Evolutionary conservation across 2,888 invertebrate genomes (phyloP).

Genomic region (Lasius platythorax): DNA sequence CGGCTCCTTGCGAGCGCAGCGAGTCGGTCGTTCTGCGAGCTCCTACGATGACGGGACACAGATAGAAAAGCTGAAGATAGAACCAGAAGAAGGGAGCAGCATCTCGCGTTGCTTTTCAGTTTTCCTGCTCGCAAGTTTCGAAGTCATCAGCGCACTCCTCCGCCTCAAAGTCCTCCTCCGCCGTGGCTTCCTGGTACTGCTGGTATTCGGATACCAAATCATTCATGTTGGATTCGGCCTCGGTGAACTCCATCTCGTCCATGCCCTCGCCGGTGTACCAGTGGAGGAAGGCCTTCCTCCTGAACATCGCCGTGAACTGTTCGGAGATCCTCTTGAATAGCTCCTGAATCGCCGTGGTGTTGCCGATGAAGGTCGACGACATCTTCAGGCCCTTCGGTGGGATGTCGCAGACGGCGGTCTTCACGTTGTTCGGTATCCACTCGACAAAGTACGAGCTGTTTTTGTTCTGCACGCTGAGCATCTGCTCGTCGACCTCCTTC

Average conservation of each 20-base stretch:
- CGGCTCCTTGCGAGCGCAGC: conserved; percentile 15
- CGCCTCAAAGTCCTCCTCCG: conserved; percentile 95
- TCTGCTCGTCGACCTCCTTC: conserved; percentile 93
- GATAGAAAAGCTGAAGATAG: conserved; percentile 30
- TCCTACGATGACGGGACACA: conserved; percentile 21
- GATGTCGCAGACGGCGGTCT: conserved; percentile 93
- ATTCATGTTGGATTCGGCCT: conserved; percentile 99
- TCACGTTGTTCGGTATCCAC: conserved; percentile 94
- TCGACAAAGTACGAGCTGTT: conserved; percentile 90
- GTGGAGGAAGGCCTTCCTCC: conserved; percentile 98
- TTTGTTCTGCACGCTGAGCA: conserved; percentile 90
- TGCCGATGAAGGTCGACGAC: conserved; percentile 96
- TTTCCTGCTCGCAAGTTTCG: conserved; percentile 84
- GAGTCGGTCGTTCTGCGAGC: background rate
- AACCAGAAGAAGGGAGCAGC: background rate
- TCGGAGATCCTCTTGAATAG: conserved; percentile 96
- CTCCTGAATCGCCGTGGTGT: conserved; percentile 96
- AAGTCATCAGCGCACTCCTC: conserved; percentile 89
- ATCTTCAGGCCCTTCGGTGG: conserved; percentile 93
- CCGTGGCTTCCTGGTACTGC: conserved; percentile 97
- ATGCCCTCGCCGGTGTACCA: conserved; percentile 99
- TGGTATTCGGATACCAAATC: conserved; percentile 98
- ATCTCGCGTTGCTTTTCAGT: conserved; percentile 1
- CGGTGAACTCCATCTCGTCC: conserved; percentile 99
- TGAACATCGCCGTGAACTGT: conserved; percentile 98